Evolutionary conservation across 2,113 vertebrate species (phyloP), one percentile per base, ranked within the genome.

Genomic region (Xiphophorus hellerii): DNA sequence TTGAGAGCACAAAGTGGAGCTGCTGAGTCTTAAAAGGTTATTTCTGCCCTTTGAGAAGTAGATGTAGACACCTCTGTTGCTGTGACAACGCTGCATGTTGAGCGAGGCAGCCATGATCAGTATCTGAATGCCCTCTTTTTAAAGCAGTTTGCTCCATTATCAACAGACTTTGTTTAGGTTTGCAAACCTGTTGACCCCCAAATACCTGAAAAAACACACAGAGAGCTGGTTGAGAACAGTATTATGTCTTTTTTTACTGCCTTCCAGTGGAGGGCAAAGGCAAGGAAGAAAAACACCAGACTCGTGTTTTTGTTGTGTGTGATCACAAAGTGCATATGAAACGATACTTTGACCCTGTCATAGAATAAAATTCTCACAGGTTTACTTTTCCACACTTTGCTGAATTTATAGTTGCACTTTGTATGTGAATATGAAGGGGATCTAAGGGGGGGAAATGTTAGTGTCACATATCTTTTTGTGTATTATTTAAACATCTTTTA

Each of bases 101-200:
- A 79, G 67, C 1, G 13, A 63, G 64, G 35, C 74, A 0, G 60
- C 70, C 77, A 22, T 64, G 31, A 74, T 12, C 66, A n/a, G 10
- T 4, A 79, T 68, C 64, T 44, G 31, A 72, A 78, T 65, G 69
- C 13, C 69, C 73, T 63, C 66, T 75, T 83, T 84, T 74, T 22
- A 69, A 84, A 82, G 64, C 61, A 70, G 78, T 87, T 80, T 84
- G 77, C 81, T 71, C 78, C 79, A 84, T 89, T 82, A 76, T 83
- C 76, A 83, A 69, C 25, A 58, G 67, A 31, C 74, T 70, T 54
- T 68, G 80, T 73, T 63, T 73, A 54, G 62, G 78, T 73, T 66
- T 70, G 76, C 44, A 73, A 74, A 74, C 69, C 80, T 63, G 73
- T 58, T 79, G 83, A 87, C 81, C 83, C 13, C 4, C 11, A 12